phyloP scores from a whole-genome alignment of 2,888 invertebrate genomes.

The Andricus curvator region DNA sequence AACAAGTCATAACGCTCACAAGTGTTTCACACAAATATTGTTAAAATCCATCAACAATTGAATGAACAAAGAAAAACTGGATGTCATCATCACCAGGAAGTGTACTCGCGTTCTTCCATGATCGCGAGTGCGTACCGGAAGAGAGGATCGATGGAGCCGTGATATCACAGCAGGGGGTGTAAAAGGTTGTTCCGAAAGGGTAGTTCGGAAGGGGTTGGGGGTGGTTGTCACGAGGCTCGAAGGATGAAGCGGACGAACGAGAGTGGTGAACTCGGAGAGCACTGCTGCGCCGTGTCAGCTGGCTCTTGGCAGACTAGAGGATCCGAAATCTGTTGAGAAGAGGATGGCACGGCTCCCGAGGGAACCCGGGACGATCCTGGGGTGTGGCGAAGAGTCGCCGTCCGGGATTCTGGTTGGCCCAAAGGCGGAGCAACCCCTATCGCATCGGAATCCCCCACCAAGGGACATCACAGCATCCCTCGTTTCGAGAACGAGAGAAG shows the following conservation, averaged over 20 bases:
- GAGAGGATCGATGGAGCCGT: conserved; percentile 45
- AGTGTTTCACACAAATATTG: conserved; percentile 41
- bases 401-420: conserved; percentile 76
- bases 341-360: conserved; percentile 75
- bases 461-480: conserved; percentile 68
- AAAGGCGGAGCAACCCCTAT: conserved; percentile 78
- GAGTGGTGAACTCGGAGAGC: conserved; percentile 44
- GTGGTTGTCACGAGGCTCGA: conserved; percentile 22
- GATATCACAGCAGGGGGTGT: conserved; percentile 42
- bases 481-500: conserved; percentile 41
- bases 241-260: conserved; percentile 46
- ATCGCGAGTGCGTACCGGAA: conserved; percentile 27
- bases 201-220: conserved; percentile 15
- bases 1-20: conserved; percentile 21
- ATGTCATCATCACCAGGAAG: conserved; percentile 6
- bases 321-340: conserved; percentile 74
- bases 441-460: conserved; percentile 63
- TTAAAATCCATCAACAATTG: background rate
- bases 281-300: conserved; percentile 72
- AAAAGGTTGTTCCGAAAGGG: conserved; percentile 28
- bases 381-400: conserved; percentile 75
- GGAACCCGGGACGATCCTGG: conserved; percentile 71
- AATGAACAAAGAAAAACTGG: conserved; percentile 5
- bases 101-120: conserved; percentile 7
- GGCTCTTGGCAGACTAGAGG: conserved; percentile 76